Conservation (phyloP, 1,140 invertebrate species). For the Drosophila ironensis region DNA sequence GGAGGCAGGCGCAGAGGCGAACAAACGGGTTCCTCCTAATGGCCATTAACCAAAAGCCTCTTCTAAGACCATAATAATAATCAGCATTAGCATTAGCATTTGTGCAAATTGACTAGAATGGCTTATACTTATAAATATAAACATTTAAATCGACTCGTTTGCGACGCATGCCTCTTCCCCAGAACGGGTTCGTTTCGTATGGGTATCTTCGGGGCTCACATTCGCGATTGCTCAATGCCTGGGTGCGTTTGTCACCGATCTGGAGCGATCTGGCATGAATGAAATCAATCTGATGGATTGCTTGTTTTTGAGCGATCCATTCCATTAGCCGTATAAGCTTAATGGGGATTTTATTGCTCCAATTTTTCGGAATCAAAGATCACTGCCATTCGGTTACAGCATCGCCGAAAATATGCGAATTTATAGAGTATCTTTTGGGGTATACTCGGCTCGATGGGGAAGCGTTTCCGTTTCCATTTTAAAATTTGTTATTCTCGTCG, state of each 20-base stretch:
- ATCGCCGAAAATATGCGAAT: neutral
- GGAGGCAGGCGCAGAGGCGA: constrained; percentile 7
- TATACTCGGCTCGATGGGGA: neutral
- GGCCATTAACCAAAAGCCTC: constrained; percentile 35
- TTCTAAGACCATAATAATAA: constrained; percentile 41
- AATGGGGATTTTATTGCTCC: constrained; percentile 25
- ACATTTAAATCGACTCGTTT: constrained; percentile 63
- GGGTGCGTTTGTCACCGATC: constrained; percentile 27
- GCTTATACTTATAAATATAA: constrained; percentile 67
- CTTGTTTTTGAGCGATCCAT: neutral
- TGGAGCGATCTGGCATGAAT: constrained; percentile 38
- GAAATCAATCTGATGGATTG: constrained; percentile 24
- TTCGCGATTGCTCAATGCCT: neutral
- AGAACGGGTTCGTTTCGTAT: neutral
- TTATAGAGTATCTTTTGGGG: constrained; percentile 14
- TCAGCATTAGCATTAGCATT: constrained; percentile 64
- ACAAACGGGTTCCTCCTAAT: constrained; percentile 45
- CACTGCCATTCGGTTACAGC: constrained; percentile 23
- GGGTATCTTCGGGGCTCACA: neutral
- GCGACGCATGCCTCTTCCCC: neutral
- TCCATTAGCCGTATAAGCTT: constrained; percentile 29
- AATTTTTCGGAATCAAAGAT: constrained; percentile 14
- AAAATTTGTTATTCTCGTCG: neutral
- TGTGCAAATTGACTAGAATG: constrained; percentile 74
- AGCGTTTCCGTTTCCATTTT: constrained; percentile 1